These are phyloP conservation scores for Formicarius rufipectus DNA, from an alignment of 2,113 vertebrate species.

Conservation along the genomic window DNA sequence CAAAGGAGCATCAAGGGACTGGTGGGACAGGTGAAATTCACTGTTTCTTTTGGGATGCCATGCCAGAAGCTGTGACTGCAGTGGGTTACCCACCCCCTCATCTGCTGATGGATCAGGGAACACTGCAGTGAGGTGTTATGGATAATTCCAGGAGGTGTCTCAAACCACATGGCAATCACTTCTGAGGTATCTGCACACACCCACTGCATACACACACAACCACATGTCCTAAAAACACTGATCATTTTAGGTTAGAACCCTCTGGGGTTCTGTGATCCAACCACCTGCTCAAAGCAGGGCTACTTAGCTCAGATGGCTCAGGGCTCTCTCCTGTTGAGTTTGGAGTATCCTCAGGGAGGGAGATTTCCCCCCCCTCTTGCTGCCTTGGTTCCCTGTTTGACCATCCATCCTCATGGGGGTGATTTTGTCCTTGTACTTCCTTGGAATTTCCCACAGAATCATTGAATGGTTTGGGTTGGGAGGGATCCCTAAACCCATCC, in stretches of 20 bases:
- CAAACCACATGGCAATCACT: no score
- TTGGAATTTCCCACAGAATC: not conserved
- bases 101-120: not conserved
- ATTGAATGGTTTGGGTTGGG: not conserved
- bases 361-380: not conserved
- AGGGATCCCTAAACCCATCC: not conserved
- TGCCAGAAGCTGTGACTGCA: not conserved
- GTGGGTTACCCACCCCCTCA: not conserved
- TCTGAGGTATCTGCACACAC: not conserved
- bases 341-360: not conserved
- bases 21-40: not conserved
- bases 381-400: not conserved
- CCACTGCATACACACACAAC: not conserved
- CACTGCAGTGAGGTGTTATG: not conserved
- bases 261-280: not conserved
- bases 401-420: not conserved
- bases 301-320: not conserved
- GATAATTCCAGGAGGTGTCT: not conserved
- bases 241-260: not conserved
- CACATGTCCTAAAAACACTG: not conserved
- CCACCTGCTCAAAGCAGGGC: not conserved
- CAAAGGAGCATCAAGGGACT: not conserved
- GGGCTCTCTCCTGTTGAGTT: not conserved
- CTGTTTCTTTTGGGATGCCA: not conserved
- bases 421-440: not conserved